phyloP scores from a whole-genome alignment of 2,797 vertebrate species.

The Epinephelus awoara region DNA sequence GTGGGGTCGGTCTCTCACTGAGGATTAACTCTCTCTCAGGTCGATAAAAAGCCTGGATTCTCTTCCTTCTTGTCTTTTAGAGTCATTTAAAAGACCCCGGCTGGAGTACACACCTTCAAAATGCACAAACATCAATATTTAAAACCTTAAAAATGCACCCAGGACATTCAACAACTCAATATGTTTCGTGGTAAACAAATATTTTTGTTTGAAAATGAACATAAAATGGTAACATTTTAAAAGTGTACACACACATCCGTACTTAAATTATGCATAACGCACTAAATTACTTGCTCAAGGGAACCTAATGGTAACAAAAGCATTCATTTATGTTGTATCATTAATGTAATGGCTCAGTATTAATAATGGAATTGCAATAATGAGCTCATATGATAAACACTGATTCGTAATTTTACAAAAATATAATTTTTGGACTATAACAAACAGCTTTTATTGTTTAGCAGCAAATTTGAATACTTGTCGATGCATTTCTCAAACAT shows the following conservation, averaged over 20 bases:
- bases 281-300: neutral
- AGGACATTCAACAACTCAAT: neutral
- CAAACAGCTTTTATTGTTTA: neutral
- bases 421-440: neutral
- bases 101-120: slow-evolving; percentile 1
- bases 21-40: slow-evolving; percentile 65
- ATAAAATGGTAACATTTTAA: neutral
- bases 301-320: neutral
- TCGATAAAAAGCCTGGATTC: slow-evolving; percentile 52
- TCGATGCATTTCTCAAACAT: neutral
- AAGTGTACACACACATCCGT: neutral
- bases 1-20: slow-evolving; percentile 51
- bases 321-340: neutral
- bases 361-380: neutral
- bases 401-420: neutral
- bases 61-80: slow-evolving; percentile 26
- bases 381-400: neutral
- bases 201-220: neutral
- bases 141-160: neutral
- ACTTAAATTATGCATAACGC: neutral
- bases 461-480: neutral
- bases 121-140: slow-evolving; percentile 4
- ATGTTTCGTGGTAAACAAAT: neutral
- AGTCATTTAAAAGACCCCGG: slow-evolving; percentile 18
- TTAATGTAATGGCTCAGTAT: neutral